phyloP scores from a whole-genome alignment of 2,797 vertebrate genomes.

The Lophotriccus pileatus region DNA sequence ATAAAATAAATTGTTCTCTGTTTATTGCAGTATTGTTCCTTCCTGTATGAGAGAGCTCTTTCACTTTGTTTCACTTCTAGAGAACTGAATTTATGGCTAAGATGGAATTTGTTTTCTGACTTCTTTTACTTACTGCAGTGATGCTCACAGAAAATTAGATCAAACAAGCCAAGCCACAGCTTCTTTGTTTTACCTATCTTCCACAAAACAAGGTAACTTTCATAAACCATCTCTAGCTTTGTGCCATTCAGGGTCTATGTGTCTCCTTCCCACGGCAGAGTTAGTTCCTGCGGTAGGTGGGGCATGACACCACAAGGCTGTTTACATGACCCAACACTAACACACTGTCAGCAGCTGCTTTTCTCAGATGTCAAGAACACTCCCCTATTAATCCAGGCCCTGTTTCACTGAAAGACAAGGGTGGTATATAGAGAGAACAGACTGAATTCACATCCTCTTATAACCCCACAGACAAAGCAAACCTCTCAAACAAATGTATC shows the following conservation, averaged over 20 bases:
- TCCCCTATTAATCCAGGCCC: background rate
- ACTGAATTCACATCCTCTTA: background rate
- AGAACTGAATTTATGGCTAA: background rate
- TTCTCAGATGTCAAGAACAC: background rate
- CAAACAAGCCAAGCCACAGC: background rate
- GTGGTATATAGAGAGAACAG: background rate
- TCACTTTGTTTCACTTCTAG: background rate
- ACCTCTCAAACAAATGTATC: background rate
- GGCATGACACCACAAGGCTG: background rate
- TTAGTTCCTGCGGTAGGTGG: background rate
- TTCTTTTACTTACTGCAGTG: background rate
- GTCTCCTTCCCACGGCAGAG: background rate
- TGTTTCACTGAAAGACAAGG: background rate
- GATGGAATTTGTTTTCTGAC: background rate
- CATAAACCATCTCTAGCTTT: background rate
- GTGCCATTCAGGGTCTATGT: background rate
- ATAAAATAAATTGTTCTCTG: background rate
- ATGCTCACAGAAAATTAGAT: background rate
- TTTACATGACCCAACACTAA: background rate
- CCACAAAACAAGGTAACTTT: background rate
- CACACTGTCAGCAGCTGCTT: background rate
- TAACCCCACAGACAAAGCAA: background rate
- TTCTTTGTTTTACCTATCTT: background rate
- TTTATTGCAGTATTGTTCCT: background rate
- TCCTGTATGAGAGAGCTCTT: background rate